phyloP scores from a whole-genome alignment of 2,888 invertebrate genomes.

The Cantharis rufa region DNA sequence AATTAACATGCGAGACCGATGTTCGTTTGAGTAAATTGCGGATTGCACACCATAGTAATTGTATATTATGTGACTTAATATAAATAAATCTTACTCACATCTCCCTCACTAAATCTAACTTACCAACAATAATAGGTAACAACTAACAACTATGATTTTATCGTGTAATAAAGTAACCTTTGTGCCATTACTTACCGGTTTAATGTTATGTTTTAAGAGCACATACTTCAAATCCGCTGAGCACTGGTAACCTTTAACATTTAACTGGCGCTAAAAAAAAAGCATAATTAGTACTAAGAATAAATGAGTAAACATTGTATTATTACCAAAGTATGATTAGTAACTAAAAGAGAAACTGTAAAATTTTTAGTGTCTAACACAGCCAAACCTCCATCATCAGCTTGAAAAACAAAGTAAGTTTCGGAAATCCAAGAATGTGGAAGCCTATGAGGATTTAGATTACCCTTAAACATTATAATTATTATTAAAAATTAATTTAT shows the following conservation, averaged over 20 bases:
- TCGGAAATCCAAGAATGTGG: slow-evolving; percentile 82
- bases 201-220: slow-evolving; percentile 86
- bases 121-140: not conserved
- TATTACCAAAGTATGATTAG: slow-evolving; percentile 84
- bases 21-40: not conserved
- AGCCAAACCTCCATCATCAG: slow-evolving; percentile 82
- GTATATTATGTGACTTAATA: not conserved
- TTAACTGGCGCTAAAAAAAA: slow-evolving; percentile 75
- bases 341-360: slow-evolving; percentile 77
- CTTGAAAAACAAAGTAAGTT: slow-evolving; percentile 83
- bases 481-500: not conserved
- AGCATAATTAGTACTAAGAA: not conserved
- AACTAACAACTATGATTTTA: not conserved
- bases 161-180: not conserved
- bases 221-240: slow-evolving; percentile 85
- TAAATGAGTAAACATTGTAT: not conserved
- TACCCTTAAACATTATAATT: slow-evolving; percentile 42
- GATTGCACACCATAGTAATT: not conserved
- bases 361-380: slow-evolving; percentile 78
- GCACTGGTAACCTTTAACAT: slow-evolving; percentile 85
- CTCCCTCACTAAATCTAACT: not conserved
- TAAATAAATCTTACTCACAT: not conserved
- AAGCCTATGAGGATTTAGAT: slow-evolving; percentile 57
- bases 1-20: not conserved
- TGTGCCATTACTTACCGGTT: slow-evolving; percentile 69